Conservation (phyloP, 1,140 invertebrate genomes). For the Dendrolimus punctatus region DNA sequence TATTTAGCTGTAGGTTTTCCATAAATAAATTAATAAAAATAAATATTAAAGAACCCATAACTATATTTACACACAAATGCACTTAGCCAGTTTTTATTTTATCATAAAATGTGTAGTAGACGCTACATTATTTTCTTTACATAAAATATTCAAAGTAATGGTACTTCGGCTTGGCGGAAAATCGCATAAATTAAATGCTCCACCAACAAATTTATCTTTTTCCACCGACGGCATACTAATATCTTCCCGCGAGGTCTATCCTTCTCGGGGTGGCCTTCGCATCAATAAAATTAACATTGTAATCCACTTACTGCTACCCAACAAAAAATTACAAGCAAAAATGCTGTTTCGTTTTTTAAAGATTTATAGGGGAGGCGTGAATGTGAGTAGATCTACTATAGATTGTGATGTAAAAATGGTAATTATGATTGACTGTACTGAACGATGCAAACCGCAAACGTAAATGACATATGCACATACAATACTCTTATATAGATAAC, state of each 20-base stretch:
- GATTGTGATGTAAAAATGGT: too few relatives aligned
- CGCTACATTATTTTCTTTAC: constrained; percentile 3
- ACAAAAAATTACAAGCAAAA: constrained; percentile 57
- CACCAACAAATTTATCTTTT: constrained; percentile 65
- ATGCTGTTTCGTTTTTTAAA: constrained; percentile 25
- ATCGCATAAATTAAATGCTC: constrained; percentile 61
- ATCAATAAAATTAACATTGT: constrained; percentile 71
- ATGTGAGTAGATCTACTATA: background rate
- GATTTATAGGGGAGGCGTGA: background rate
- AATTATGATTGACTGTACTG: too few relatives aligned
- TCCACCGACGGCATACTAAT: constrained; percentile 67
- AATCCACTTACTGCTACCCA: constrained; percentile 59
- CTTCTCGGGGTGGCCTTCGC: constrained; percentile 44
- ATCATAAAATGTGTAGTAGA: background rate
- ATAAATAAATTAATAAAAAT: too few relatives aligned
- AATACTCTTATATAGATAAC: too few relatives aligned
- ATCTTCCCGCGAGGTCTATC: constrained; percentile 31
- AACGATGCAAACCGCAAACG: too few relatives aligned
- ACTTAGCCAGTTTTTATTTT: background rate
- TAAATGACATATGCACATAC: too few relatives aligned
- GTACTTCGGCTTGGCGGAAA: constrained; percentile 30
- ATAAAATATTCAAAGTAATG: constrained; percentile 13
- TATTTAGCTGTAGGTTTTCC: too few relatives aligned
- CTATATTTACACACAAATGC: background rate
- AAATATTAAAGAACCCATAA: too few relatives aligned